Evolutionary conservation across 1,140 invertebrate species (phyloP).

Genomic region (Caenorhabditis brenneri): DNA sequence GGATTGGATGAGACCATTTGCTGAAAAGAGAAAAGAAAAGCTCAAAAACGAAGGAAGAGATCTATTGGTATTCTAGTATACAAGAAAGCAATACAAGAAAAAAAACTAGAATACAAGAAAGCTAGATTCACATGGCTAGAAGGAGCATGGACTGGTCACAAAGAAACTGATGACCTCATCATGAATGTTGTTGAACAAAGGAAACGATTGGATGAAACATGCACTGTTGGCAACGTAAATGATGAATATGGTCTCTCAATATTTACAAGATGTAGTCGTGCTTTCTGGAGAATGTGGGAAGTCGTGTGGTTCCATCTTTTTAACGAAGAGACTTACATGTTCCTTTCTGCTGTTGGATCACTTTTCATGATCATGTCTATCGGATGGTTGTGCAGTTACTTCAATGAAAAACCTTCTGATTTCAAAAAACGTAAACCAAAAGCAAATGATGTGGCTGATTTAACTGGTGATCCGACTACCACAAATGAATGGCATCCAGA

Average conservation of each 20-base stretch:
- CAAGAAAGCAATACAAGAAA: no score
- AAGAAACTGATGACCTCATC: conserved; percentile 51
- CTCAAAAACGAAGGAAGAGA: conserved; percentile 45
- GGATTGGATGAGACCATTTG: conserved; percentile 62
- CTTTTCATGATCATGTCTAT: conserved; percentile 65
- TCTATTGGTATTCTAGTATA: conserved; percentile 63
- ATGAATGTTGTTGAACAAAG: conserved; percentile 49
- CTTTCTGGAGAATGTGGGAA: conserved; percentile 58
- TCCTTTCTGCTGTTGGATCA: conserved; percentile 67
- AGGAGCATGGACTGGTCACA: conserved; percentile 51
- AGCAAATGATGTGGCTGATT: background rate
- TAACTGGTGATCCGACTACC: background rate
- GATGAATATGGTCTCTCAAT: conserved; percentile 63
- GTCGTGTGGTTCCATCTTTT: conserved; percentile 63
- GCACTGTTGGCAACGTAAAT: conserved; percentile 50
- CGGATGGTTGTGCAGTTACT: conserved; percentile 61
- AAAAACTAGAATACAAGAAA: conserved; percentile 60
- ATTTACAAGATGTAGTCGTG: conserved; percentile 59
- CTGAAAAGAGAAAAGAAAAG: conserved; percentile 29
- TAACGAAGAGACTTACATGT: conserved; percentile 64
- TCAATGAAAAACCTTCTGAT: conserved; percentile 45
- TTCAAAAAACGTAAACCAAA: conserved; percentile 33
- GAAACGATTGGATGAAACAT: conserved; percentile 50
- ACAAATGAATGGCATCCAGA: conserved; percentile 67
- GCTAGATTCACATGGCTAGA: conserved; percentile 61